A percentile compares a stretch with the other conserved stretches of the same genome.
phyloP scores from a whole-genome alignment of 2,113 vertebrate genomes.

The Leptodactylus fuscus region DNA sequence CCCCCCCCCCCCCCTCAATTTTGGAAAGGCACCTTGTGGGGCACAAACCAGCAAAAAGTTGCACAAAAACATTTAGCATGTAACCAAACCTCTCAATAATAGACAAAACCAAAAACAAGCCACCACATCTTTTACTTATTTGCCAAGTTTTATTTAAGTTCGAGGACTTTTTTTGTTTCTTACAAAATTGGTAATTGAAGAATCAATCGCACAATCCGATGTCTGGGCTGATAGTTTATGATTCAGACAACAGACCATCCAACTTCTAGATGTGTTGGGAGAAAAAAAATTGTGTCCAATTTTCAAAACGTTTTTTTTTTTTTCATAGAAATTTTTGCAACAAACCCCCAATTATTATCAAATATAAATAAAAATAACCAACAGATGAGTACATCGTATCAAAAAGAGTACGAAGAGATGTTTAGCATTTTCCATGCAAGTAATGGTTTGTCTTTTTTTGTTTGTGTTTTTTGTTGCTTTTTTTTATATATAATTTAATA shows the following conservation, averaged over 20 bases:
- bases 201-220: conserved; percentile 96
- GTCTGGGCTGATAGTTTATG: conserved; percentile 86
- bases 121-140: conserved; percentile 65
- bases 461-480: conserved; percentile 33
- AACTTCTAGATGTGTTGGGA: conserved; percentile 76
- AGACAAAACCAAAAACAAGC: not conserved
- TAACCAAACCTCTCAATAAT: not conserved
- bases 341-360: conserved; percentile 93
- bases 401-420: conserved; percentile 93
- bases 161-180: conserved; percentile 87
- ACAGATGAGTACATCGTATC: conserved; percentile 89
- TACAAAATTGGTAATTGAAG: conserved; percentile 97
- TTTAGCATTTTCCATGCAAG: conserved; percentile 91
- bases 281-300: conserved; percentile 46
- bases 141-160: conserved; percentile 88
- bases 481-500: conserved; percentile 71
- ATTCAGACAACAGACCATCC: conserved; percentile 89
- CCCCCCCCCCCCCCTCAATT: no score
- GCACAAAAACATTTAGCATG: no score
- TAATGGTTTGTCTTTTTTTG: conserved; percentile 66
- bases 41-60: no score
- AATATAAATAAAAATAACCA: conserved; percentile 95
- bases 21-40: no score
- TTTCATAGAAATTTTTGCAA: conserved; percentile 87
- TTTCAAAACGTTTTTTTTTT: conserved; percentile 74